phyloP scores from a whole-genome alignment of 2,888 invertebrate genomes.

The Rhagophthalmus giganteus region DNA sequence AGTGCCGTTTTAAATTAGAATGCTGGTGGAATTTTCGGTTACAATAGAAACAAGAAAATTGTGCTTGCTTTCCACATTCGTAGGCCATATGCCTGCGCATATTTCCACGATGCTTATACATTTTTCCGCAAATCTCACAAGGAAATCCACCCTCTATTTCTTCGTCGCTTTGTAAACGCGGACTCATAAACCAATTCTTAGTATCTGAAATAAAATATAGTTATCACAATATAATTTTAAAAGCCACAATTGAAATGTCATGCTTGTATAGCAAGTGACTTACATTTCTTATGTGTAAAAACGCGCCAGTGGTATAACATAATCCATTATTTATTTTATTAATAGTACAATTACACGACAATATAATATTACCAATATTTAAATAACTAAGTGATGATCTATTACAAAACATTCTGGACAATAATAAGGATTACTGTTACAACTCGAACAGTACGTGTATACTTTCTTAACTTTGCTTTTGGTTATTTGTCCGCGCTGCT shows the following conservation, averaged over 20 bases:
- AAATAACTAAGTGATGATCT: slow-evolving; percentile 5
- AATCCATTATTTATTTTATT: too few relatives aligned
- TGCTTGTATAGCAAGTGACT: too few relatives aligned
- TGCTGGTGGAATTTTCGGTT: slow-evolving; percentile 5
- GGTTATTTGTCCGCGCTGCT: slow-evolving; percentile 4
- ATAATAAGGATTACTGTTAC: slow-evolving; percentile 4
- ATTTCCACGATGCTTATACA: slow-evolving; percentile 12
- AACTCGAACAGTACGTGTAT: slow-evolving; percentile 10
- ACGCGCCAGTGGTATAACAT: neutral
- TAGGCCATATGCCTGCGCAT: slow-evolving; percentile 55
- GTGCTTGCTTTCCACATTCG: slow-evolving; percentile 59
- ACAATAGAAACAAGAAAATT: slow-evolving; percentile 33
- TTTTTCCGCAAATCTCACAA: slow-evolving; percentile 8
- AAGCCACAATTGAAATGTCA: too few relatives aligned
- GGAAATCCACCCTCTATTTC: slow-evolving; percentile 4
- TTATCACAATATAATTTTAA: too few relatives aligned
- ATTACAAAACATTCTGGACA: slow-evolving; percentile 15
- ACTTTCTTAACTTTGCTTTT: slow-evolving; percentile 12
- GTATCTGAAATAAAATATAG: neutral
- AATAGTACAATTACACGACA: too few relatives aligned
- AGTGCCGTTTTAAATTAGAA: slow-evolving; percentile 9
- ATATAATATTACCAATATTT: too few relatives aligned
- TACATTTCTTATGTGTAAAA: too few relatives aligned
- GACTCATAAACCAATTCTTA: neutral
- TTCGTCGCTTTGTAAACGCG: neutral